Conservation (phyloP, 2,113 vertebrate genomes). For the Menidia beryllina region DNA sequence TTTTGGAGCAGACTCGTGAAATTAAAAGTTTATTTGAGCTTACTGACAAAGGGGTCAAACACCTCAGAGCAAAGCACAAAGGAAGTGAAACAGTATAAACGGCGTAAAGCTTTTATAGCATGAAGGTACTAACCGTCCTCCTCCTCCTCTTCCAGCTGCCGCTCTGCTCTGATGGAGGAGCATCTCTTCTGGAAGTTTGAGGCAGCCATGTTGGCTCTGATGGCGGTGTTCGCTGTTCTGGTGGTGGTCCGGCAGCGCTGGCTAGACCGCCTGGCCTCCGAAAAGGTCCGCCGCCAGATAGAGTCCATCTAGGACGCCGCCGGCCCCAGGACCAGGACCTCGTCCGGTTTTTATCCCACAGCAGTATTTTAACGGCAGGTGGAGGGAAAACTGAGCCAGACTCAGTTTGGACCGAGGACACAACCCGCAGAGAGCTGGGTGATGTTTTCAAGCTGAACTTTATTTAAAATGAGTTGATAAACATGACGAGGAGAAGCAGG, state of each 20-base stretch:
- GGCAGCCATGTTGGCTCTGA: conserved; percentile 61
- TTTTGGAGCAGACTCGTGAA: background rate
- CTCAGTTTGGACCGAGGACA: background rate
- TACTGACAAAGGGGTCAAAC: background rate
- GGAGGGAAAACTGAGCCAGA: background rate
- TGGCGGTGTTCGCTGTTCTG: conserved; percentile 20
- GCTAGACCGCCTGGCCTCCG: conserved; percentile 68
- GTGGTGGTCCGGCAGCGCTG: conserved; percentile 68
- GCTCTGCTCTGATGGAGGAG: conserved; percentile 69
- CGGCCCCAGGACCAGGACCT: background rate
- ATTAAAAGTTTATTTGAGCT: background rate
- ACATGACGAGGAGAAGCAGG: background rate
- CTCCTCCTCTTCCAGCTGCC: conserved; percentile 52
- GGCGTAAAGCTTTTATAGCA: background rate
- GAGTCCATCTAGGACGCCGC: conserved; percentile 64
- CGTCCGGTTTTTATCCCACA: background rate
- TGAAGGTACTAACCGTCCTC: background rate
- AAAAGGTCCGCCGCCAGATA: conserved; percentile 74
- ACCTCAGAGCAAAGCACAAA: background rate
- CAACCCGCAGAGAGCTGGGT: conserved; percentile 1
- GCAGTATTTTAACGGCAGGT: conserved; percentile 8
- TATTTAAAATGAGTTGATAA: conserved; percentile 10
- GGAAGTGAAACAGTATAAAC: background rate
- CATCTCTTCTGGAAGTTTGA: conserved; percentile 76
- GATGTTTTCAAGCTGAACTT: conserved; percentile 9